These are phyloP conservation scores for Asarcornis scutulata DNA, from an alignment of 2,113 vertebrate species.

Conservation along the genomic window DNA sequence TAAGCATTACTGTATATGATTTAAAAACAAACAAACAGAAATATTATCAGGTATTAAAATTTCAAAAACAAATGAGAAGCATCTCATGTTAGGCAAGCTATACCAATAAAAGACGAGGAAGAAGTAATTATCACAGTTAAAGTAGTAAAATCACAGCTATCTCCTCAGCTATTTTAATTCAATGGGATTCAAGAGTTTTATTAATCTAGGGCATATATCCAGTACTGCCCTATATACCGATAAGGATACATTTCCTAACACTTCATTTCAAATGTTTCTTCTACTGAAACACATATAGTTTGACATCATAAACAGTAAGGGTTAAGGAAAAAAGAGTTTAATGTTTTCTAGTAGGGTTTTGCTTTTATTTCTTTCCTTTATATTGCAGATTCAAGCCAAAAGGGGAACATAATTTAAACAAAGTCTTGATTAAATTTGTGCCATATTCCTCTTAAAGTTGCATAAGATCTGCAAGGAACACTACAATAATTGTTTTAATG, in stretches of 20 bases:
- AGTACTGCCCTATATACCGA: neutral
- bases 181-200: conserved; percentile 3
- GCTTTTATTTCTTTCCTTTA: neutral
- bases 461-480: neutral
- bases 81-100: neutral
- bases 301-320: neutral
- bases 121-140: neutral
- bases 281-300: neutral
- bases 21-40: neutral
- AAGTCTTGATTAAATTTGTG: neutral
- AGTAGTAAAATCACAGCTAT: conserved; percentile 33
- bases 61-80: neutral
- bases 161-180: conserved; percentile 20
- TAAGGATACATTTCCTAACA: neutral
- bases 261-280: neutral
- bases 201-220: neutral
- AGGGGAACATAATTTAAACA: neutral
- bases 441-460: neutral
- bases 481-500: neutral
- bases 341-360: neutral
- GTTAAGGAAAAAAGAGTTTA: neutral
- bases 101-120: neutral
- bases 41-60: neutral
- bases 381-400: neutral
- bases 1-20: neutral